Base-by-base conservation (phyloP, 2,113 vertebrate genomes). In the Poeciliopsis turrubarensis region DNA sequence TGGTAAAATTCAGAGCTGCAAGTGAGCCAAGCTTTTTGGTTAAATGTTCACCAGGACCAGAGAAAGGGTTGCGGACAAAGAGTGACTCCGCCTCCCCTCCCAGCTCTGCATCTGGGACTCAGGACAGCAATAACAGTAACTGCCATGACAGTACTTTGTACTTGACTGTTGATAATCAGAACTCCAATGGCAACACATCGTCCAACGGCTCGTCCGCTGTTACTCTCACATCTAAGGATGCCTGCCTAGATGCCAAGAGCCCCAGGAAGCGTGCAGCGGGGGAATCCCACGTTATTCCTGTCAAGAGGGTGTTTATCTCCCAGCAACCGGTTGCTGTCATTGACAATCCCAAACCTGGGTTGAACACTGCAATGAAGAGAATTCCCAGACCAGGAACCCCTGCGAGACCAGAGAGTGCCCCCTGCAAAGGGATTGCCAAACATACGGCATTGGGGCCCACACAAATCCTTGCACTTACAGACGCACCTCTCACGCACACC, bases 231-330 rank as follows among this genome's bases (percentile, higher is more conserved):
- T 85, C 78, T 4, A 97, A 96, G 93, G 97, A 98, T 84, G 82
- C 89, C 85, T 95, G 94, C 87, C 44, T 84, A 14, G 96, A 95
- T 79, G 89, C 91, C 84, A 97, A 95, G 92, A 97, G 96, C 91
- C 97, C 96, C 68, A 94, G 97, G 86, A 99, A 98, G 91, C 90
- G 91, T 72, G 78, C 89, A 68, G 90, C 92, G n/a, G 82, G 92
- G 31, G 97, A 99, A 73, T 93, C 96, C 41, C 96, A 97, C 85
- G 92, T 95, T 68, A 96, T 96, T 83, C 98, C 98, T 69, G 89
- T 97, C 70, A 99, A 99, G 94, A 97, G 98, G 81, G 96, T 96
- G 39, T 95, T 97, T 68, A 94, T 97, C 89, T 96, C 96, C 76
- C 95, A 96, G 86, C 94, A 95, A 83, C 89, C 95, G 70, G 37